Base-by-base conservation (phyloP, 2,888 invertebrate species). In the Lordiphosa andalusiaca region DNA sequence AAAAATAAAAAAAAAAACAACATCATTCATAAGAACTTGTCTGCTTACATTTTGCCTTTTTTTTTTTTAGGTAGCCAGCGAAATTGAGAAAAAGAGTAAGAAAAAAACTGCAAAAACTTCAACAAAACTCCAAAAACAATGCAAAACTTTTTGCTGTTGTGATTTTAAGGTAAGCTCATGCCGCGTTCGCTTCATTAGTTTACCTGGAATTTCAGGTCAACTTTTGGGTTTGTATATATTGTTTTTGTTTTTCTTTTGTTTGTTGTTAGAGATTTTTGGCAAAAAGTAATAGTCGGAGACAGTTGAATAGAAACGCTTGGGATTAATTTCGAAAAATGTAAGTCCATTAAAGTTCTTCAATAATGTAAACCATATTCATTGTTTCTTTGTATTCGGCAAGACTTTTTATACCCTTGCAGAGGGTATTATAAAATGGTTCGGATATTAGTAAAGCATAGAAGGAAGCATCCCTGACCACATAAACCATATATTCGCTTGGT, bases 181-280 rank as follows among this genome's bases (percentile, higher is more conserved):
- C 69, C 60, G 63, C 56, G 50, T 35, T 53, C 62, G 62, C 63
- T 81, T 80, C 69, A 72, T 69, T 77, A 71, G 80, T 68, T 74
- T 81, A 75, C 64, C 69, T 65, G 73, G 71, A 69, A 78, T 78
- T 78, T 73, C 71, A 73, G 82, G 78, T 73, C 75, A 81, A 73
- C 63, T 54, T 50, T 46, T 12, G 33, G 35, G 10, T 46, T 52
- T 63, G 42, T 38, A 36, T 38, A 36, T 23, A 16, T 37, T 16
- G 16, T 39, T 9, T 23, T 37, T 16, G n/a, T 39, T 9, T 37
- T 7, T 39, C 30, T 33, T 36, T 65, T 64, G 23, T 44, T 30
- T 23, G 48, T 49, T 54, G 53, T 36, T 33, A 60, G 42, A 49
- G 49, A 50, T 40, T 21, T 42, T 19, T 39, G 40, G 51, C 16